phyloP scores from a whole-genome alignment of 2,888 invertebrate genomes.

The Chirona hameri region DNA sequence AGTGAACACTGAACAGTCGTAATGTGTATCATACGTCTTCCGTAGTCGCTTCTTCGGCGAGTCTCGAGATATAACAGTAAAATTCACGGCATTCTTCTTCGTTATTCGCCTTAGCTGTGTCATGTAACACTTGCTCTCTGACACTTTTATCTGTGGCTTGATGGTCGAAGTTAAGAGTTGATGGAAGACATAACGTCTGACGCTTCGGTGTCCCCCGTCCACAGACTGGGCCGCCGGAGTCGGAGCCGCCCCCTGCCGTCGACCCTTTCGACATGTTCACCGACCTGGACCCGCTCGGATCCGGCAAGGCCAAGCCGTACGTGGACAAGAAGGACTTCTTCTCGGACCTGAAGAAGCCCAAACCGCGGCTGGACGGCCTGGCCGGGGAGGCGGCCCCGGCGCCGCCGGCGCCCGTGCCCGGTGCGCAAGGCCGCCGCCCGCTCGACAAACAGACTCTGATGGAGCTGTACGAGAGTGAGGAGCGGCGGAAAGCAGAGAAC shows the following conservation, averaged over 20 bases:
- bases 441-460: constrained; percentile 37
- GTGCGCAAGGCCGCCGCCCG: constrained; percentile 37
- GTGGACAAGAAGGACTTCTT: constrained; percentile 95
- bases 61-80: no score
- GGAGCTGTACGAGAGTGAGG: constrained; percentile 51
- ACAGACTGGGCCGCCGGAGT: constrained; percentile 11
- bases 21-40: no score
- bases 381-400: constrained; percentile 41
- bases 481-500: constrained; percentile 33
- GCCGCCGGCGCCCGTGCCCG: constrained; percentile 37
- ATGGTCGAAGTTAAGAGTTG: no score
- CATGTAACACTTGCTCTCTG: no score
- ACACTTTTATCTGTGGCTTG: no score
- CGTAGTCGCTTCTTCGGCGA: no score
- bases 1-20: no score
- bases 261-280: constrained; percentile 76
- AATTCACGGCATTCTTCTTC: no score
- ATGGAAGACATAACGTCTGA: no score
- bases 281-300: constrained; percentile 88
- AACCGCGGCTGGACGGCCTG: constrained; percentile 85
- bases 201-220: background rate
- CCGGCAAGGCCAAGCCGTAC: constrained; percentile 85
- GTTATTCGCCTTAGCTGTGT: no score
- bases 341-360: constrained; percentile 90
- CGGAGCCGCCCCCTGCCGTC: background rate